These are phyloP conservation scores for Chelon labrosus DNA, from an alignment of 2,797 vertebrate genomes.

Conservation along the genomic window DNA sequence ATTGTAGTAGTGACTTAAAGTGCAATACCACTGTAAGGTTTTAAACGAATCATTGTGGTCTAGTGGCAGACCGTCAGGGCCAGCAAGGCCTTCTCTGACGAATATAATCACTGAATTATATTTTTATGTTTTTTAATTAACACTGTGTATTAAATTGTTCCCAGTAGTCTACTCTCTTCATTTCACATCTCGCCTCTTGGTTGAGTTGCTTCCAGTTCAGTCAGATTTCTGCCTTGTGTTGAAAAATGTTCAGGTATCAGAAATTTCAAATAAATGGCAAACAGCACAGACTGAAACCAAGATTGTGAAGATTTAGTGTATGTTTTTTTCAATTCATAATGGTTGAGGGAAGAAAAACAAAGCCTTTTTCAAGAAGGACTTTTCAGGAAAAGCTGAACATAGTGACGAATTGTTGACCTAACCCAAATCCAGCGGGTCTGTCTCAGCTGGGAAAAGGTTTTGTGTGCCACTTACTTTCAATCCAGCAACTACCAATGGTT, in stretches of 20 bases:
- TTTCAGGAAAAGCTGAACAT: constrained; percentile 26
- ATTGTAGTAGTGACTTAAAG: too few relatives aligned
- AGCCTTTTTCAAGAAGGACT: constrained; percentile 4
- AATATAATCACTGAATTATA: too few relatives aligned
- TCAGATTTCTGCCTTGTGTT: neutral
- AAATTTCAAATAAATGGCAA: too few relatives aligned
- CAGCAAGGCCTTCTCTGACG: neutral
- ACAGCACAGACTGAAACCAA: too few relatives aligned
- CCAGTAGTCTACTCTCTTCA: too few relatives aligned
- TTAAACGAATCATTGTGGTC: too few relatives aligned
- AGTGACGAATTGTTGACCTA: neutral
- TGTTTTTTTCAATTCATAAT: neutral
- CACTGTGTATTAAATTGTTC: neutral
- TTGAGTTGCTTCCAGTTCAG: neutral
- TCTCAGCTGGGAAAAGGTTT: too few relatives aligned
- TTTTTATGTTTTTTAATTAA: neutral
- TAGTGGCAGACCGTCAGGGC: neutral
- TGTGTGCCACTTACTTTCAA: too few relatives aligned
- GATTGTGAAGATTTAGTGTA: too few relatives aligned
- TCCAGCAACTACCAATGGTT: too few relatives aligned
- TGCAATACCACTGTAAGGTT: too few relatives aligned
- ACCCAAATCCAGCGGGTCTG: too few relatives aligned
- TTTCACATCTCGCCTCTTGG: neutral
- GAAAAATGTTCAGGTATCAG: neutral
- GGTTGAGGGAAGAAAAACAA: constrained; percentile 20